Conservation (phyloP, 2,797 vertebrate species). For the Rhadinocentrus ornatus region DNA sequence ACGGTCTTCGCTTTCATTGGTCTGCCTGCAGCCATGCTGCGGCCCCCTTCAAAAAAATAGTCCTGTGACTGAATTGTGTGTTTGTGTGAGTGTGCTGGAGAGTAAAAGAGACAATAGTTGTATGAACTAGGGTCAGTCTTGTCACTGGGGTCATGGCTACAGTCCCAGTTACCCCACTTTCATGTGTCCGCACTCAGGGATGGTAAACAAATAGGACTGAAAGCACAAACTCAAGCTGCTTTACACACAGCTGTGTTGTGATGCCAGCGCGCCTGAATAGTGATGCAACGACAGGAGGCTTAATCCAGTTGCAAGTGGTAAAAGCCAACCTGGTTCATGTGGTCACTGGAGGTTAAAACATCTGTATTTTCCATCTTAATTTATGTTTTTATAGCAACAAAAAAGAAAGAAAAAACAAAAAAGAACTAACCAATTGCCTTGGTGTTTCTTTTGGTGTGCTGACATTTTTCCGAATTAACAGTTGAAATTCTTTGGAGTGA, state of each 20-base stretch:
- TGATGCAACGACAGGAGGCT: conserved; percentile 24
- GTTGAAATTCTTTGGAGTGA: too few relatives aligned
- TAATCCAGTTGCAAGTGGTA: conserved; percentile 19
- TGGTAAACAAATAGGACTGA: conserved; percentile 59
- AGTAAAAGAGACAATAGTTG: conserved; percentile 25
- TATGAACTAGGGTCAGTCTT: conserved; percentile 31
- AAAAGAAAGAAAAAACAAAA: too few relatives aligned
- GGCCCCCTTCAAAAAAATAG: conserved; percentile 57
- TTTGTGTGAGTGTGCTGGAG: not conserved
- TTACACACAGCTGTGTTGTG: conserved; percentile 41
- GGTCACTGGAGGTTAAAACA: not conserved
- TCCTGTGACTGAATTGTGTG: conserved; percentile 50
- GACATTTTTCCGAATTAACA: not conserved
- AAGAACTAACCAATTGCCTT: not conserved
- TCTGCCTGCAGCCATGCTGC: conserved; percentile 27
- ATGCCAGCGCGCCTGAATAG: conserved; percentile 1
- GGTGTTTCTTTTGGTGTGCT: not conserved
- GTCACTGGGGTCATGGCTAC: conserved; percentile 53
- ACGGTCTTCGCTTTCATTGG: conserved; percentile 48
- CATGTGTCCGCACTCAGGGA: conserved; percentile 52
- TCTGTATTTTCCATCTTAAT: not conserved
- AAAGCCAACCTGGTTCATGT: not conserved
- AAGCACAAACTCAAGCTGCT: conserved; percentile 13
- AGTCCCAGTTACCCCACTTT: conserved; percentile 52
- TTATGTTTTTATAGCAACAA: not conserved